Conservation (phyloP, 2,113 vertebrate genomes). For the Excalfactoria chinensis region DNA sequence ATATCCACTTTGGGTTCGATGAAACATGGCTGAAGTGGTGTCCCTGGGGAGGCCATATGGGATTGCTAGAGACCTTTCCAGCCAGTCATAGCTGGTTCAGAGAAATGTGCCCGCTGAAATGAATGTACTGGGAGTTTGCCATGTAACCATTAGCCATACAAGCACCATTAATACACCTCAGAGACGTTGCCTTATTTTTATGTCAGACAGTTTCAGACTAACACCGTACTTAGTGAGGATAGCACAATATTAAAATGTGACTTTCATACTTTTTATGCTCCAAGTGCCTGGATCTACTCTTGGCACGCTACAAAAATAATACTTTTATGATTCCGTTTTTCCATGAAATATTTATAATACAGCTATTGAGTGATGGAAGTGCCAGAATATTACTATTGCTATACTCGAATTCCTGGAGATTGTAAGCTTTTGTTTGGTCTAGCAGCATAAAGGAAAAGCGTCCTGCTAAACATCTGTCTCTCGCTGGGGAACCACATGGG, state of each 20-base stretch:
- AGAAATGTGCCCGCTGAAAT: neutral
- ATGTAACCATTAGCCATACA: slow-evolving; percentile 63
- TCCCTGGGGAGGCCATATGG: slow-evolving; percentile 47
- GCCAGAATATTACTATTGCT: slow-evolving; percentile 56
- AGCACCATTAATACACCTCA: slow-evolving; percentile 44
- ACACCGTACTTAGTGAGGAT: slow-evolving; percentile 34
- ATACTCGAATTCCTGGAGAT: slow-evolving; percentile 51
- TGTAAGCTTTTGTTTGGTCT: slow-evolving; percentile 62
- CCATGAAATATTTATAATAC: slow-evolving; percentile 68
- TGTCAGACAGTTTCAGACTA: slow-evolving; percentile 50
- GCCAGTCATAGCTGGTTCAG: slow-evolving; percentile 30
- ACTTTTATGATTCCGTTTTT: slow-evolving; percentile 62
- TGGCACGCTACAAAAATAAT: slow-evolving; percentile 68
- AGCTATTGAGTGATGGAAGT: slow-evolving; percentile 51
- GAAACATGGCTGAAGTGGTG: neutral
- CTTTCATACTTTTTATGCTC: slow-evolving; percentile 64
- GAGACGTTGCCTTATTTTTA: slow-evolving; percentile 53
- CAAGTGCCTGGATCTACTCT: slow-evolving; percentile 64
- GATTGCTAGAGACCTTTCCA: slow-evolving; percentile 62
- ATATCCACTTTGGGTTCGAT: slow-evolving; percentile 7
- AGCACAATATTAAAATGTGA: slow-evolving; percentile 67
- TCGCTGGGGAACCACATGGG: slow-evolving; percentile 25
- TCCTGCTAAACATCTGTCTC: slow-evolving; percentile 63
- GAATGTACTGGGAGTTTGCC: slow-evolving; percentile 53
- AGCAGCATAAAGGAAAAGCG: neutral